Conservation (phyloP, 2,797 vertebrate species). For the Ataeniobius toweri region DNA sequence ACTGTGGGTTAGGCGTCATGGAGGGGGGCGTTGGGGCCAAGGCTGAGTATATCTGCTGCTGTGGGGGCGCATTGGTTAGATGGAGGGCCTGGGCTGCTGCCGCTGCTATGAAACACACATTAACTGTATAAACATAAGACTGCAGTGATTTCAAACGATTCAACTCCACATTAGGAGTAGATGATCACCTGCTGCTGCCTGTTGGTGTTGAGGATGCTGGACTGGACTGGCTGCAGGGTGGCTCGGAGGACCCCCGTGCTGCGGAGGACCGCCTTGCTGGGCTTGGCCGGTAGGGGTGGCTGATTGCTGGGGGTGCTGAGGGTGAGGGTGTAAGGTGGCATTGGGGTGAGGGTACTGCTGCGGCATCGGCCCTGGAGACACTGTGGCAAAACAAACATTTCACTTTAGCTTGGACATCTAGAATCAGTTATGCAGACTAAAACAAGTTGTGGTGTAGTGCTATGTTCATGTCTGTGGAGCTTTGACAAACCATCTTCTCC, state of each 20-base stretch:
- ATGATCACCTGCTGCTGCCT: conserved; percentile 81
- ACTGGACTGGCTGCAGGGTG: conserved; percentile 96
- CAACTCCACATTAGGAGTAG: background rate
- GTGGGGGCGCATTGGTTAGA: conserved; percentile 88
- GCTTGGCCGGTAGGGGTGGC: conserved; percentile 96
- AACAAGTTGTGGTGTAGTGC: no score
- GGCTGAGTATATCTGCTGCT: conserved; percentile 96
- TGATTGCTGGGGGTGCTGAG: conserved; percentile 94
- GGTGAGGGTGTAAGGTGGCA: conserved; percentile 91
- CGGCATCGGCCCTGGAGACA: conserved; percentile 93
- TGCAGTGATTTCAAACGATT: background rate
- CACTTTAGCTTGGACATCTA: background rate
- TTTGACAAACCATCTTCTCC: no score
- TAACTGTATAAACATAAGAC: background rate
- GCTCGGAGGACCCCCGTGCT: conserved; percentile 87
- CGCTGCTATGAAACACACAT: conserved; percentile 29
- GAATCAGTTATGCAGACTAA: no score
- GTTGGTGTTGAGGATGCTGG: conserved; percentile 92
- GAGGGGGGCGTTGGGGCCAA: conserved; percentile 94
- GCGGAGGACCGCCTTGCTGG: conserved; percentile 84
- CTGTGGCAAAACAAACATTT: conserved; percentile 67
- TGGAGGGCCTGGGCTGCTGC: conserved; percentile 91
- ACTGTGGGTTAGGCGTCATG: conserved; percentile 97
- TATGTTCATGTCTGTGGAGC: no score
- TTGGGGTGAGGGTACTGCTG: conserved; percentile 95